These are phyloP conservation scores for Amblyjoppa fuscipennis DNA, from an alignment of 2,888 invertebrate genomes.

Conservation along the genomic window DNA sequence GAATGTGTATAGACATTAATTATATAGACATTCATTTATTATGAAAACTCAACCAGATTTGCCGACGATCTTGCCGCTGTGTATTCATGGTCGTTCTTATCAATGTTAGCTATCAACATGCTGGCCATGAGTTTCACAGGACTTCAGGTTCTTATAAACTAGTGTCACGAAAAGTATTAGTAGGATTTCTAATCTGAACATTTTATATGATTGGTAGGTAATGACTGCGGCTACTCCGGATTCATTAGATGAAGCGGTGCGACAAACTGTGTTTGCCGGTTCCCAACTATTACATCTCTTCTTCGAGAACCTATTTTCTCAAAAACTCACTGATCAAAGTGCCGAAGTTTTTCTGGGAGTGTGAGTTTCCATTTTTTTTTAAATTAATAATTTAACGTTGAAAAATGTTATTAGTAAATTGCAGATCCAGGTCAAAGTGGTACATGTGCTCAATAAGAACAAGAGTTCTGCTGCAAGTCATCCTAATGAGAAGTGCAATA, in stretches of 20 bases:
- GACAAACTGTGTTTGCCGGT: constrained; percentile 7
- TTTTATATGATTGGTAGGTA: background rate
- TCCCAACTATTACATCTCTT: constrained; percentile 13
- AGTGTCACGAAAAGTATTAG: background rate
- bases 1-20: background rate
- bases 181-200: background rate
- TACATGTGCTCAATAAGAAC: constrained; percentile 8
- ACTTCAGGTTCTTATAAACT: constrained; percentile 1
- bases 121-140: constrained; percentile 17
- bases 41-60: constrained; percentile 12
- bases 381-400: background rate
- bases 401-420: background rate
- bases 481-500: constrained; percentile 8
- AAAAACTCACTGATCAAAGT: constrained; percentile 20
- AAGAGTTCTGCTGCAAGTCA: background rate
- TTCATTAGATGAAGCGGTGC: constrained; percentile 3
- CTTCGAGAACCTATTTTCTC: constrained; percentile 15
- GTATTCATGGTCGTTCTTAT: constrained; percentile 6
- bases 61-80: constrained; percentile 19
- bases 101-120: constrained; percentile 29
- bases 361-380: background rate
- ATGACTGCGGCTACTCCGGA: background rate
- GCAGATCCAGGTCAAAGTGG: constrained; percentile 14
- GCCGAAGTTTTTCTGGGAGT: background rate
- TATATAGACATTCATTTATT: background rate